Evolutionary conservation across 1,140 invertebrate species (phyloP).

Genomic region (Pantala flavescens): DNA sequence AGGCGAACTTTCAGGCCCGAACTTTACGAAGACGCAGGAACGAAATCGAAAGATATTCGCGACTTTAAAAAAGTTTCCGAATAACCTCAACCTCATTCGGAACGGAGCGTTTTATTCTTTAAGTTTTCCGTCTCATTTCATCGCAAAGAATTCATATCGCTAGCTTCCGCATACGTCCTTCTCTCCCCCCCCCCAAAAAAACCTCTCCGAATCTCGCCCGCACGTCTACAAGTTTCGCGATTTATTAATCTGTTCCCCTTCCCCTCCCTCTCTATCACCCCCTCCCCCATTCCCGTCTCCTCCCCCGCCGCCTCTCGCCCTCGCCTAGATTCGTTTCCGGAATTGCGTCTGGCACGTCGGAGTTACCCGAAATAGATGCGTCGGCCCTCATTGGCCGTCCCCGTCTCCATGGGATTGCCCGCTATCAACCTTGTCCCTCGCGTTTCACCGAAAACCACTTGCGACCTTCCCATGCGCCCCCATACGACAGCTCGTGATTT

Average conservation of each 20-base stretch:
- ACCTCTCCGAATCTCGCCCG: background rate
- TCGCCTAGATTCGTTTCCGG: constrained; percentile 2
- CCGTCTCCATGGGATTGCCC: background rate
- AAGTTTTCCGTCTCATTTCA: no score
- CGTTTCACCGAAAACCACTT: no score
- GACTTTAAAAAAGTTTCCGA: no score
- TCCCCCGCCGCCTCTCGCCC: background rate
- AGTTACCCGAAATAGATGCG: background rate
- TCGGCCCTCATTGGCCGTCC: background rate
- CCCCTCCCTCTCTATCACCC: background rate
- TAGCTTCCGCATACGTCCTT: background rate
- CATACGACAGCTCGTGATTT: no score
- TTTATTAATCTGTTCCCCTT: background rate
- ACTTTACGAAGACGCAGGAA: no score
- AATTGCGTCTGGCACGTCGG: background rate
- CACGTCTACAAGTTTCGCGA: background rate
- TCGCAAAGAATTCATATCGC: no score
- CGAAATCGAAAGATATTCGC: no score
- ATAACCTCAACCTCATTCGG: no score
- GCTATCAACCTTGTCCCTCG: background rate
- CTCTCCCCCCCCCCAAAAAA: background rate
- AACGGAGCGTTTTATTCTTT: no score
- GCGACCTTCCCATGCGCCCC: no score
- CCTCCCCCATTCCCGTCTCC: background rate
- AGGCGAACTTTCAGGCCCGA: no score